These are phyloP conservation scores for Phaetusa simplex DNA, from an alignment of 2,113 vertebrate genomes.

Conservation along the genomic window DNA sequence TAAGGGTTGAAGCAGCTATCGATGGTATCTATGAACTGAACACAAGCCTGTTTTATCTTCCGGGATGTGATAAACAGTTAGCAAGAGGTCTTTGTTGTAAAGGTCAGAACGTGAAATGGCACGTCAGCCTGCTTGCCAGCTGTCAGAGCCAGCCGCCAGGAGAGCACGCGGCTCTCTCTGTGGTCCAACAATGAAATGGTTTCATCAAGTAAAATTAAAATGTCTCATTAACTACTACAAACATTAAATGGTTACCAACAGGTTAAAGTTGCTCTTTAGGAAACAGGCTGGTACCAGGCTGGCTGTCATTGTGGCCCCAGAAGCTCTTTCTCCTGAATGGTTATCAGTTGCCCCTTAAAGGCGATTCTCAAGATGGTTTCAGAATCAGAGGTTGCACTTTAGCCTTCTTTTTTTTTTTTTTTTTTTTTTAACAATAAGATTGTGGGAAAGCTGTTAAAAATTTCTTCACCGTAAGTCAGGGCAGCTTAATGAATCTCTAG, in stretches of 20 bases:
- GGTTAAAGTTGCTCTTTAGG: not conserved
- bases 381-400: not conserved
- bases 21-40: not conserved
- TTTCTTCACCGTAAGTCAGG: not conserved
- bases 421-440: not conserved
- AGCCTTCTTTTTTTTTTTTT: too few species aligned
- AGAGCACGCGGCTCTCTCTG: not conserved
- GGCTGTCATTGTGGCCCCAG: not conserved
- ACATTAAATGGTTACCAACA: not conserved
- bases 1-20: not conserved
- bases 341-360: not conserved
- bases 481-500: not conserved
- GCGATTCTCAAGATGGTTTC: not conserved
- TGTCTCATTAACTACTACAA: not conserved
- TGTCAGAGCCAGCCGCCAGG: not conserved
- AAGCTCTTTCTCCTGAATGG: not conserved
- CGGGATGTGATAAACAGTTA: not conserved
- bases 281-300: not conserved
- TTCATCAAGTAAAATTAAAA: not conserved
- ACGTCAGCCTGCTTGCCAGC: not conserved
- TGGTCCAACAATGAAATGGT: not conserved
- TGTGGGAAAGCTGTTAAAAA: not conserved
- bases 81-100: not conserved
- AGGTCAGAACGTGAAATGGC: constrained; percentile 34
- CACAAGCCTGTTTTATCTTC: not conserved